Base-by-base conservation (phyloP, 2,888 invertebrate genomes). In the Griposia aprilina region DNA sequence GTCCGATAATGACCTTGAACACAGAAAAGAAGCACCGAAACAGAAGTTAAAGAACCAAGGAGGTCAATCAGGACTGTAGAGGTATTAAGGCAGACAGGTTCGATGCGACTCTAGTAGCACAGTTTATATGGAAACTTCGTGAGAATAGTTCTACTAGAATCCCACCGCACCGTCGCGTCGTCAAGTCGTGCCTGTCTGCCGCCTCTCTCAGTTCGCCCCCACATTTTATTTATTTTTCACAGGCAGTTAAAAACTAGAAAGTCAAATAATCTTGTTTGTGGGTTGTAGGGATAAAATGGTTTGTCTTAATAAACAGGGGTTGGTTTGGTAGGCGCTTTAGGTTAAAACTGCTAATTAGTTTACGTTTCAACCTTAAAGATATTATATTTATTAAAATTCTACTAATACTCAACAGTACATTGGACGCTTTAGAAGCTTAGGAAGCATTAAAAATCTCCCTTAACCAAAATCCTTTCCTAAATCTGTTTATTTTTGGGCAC, bases 401-500 rank as follows among this genome's bases (percentile, higher is more conserved):
- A n/a, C 6, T 8, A 41, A 23, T 45, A 52, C 8, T 74, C 23
- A 74, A 60, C 50, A 30, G 1, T 26, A 36, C 62, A 17, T 62
- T 23, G 15, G 17, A n/a, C 6, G 11, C n/a, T 52, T 30, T 11
- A 66, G 48, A 68, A 69, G 60, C 41, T 84, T 80, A 72, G 17
- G 5, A 60, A 72, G 52, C 68, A 57, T 80, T 84, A 62, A 80
- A 82, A 80, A 65, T 57, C 45, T 75, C 55, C 65, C 74, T 73
- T 84, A 78, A 66, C 74, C 55, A 71, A 81, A 85, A 88, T 86
- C 84, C 85, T 78, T 55, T 30, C 2, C 60, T 66, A 79, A 88
- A 87, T 86, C 80, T 88, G 87, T 87, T 87, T 83, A 87, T 80
- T 82, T 77, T 67, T 60, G 63, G 41, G 15, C 75, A 65, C 62